Evolutionary conservation across 2,113 vertebrate species (phyloP).

Genomic region (Sula dactylatra): DNA sequence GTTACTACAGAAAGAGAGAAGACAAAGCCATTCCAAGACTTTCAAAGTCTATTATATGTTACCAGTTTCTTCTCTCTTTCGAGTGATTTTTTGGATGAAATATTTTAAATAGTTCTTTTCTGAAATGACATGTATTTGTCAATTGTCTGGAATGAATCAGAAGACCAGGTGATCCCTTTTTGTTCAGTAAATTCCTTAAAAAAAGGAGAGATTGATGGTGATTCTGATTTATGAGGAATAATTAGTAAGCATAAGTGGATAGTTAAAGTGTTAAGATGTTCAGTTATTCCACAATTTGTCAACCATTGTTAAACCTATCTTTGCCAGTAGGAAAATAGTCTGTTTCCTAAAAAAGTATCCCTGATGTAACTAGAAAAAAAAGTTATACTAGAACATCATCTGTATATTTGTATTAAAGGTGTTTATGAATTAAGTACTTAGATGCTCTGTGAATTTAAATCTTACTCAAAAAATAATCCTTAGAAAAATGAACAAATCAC

Average conservation of each 20-base stretch:
- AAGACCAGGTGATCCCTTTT: not conserved
- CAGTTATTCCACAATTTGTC: not conserved
- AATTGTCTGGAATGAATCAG: not conserved
- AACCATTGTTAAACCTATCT: not conserved
- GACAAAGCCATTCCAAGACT: not conserved
- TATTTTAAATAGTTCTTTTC: not conserved
- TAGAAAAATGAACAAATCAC: not conserved
- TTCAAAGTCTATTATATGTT: not conserved
- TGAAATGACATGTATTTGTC: not conserved
- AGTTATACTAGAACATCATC: no score
- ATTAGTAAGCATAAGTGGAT: not conserved
- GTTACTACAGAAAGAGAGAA: not conserved
- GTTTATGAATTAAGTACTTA: not conserved
- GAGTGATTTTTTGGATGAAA: not conserved
- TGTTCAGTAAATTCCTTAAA: not conserved
- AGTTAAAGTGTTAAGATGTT: not conserved
- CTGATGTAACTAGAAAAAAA: not conserved
- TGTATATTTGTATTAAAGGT: not conserved
- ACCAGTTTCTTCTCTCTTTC: not conserved
- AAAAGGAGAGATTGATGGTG: not conserved
- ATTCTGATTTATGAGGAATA: not conserved
- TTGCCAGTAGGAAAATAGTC: not conserved
- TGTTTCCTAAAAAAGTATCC: not conserved
- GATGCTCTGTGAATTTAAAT: not conserved
- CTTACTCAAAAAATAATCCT: not conserved